Percentiles rank a stretch among this genome's conserved stretches.
Conservation (phyloP, 2,113 vertebrate genomes). For the Trematomus loennbergii region DNA sequence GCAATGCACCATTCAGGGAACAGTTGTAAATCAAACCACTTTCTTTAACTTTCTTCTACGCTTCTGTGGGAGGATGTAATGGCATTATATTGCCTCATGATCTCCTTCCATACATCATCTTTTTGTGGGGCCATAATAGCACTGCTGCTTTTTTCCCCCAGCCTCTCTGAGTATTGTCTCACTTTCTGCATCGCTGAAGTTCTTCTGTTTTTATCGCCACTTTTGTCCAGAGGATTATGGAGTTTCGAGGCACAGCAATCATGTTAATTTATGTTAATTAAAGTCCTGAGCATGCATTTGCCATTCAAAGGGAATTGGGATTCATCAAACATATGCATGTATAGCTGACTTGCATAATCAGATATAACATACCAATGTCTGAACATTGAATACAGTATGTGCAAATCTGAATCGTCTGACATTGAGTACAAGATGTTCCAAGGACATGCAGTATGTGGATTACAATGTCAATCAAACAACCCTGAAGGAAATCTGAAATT, state of each 20-base stretch:
- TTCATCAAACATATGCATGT: constrained; percentile 35
- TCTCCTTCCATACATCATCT: constrained; percentile 39
- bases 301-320: constrained; percentile 27
- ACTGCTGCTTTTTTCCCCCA: background rate
- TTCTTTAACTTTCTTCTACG: constrained; percentile 24
- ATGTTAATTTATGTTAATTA: constrained; percentile 63
- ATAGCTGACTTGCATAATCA: constrained; percentile 26
- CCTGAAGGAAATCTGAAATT: background rate
- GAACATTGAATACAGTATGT: constrained; percentile 2
- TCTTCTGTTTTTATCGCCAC: constrained; percentile 13
- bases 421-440: background rate
- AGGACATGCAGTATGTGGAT: background rate
- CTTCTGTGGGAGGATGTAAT: constrained; percentile 28
- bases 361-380: constrained; percentile 6
- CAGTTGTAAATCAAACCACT: constrained; percentile 45
- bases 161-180: constrained; percentile 29
- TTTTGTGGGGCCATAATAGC: constrained; percentile 34
- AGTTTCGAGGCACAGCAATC: constrained; percentile 45
- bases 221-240: constrained; percentile 45
- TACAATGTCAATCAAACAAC: background rate
- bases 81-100: constrained; percentile 37
- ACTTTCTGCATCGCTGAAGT: constrained; percentile 1
- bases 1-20: constrained; percentile 49
- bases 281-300: constrained; percentile 29
- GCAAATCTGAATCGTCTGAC: background rate